Conservation (phyloP, 2,113 vertebrate species). For the Dicerorhinus sumatrensis region DNA sequence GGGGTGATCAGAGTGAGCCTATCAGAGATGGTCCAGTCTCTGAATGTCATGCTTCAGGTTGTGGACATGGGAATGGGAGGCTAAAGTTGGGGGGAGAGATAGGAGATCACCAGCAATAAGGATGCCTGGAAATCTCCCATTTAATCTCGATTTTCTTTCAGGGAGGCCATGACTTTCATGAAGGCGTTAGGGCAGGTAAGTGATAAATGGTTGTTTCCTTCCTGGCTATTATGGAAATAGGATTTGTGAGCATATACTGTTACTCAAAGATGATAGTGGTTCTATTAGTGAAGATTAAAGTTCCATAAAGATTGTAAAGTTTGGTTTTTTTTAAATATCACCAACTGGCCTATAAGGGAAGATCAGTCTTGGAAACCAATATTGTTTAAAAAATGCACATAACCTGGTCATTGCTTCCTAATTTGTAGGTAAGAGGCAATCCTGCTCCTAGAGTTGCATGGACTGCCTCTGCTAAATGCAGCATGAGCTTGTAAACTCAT, state of each 20-base stretch:
- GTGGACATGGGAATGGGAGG: neutral
- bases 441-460: neutral
- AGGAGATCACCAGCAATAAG: neutral
- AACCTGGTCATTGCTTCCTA: neutral
- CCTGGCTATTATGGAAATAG: neutral
- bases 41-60: neutral
- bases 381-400: neutral
- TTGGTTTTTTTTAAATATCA: neutral
- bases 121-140: neutral
- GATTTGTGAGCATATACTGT: neutral
- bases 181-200: slow-evolving; percentile 96
- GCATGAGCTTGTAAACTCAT: neutral
- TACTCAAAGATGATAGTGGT: neutral
- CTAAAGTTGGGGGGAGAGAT: neutral
- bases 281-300: neutral
- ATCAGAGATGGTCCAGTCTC: no score
- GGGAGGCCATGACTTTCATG: slow-evolving; percentile 94
- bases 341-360: neutral
- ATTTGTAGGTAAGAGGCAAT: neutral
- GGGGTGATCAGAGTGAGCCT: neutral
- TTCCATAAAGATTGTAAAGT: neutral
- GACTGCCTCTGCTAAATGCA: neutral
- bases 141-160: slow-evolving; percentile 85
- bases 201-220: neutral
- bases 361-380: neutral